Evolutionary conservation across 2,797 vertebrate species (phyloP).

Genomic region (Pseudocheirus occidentalis): DNA sequence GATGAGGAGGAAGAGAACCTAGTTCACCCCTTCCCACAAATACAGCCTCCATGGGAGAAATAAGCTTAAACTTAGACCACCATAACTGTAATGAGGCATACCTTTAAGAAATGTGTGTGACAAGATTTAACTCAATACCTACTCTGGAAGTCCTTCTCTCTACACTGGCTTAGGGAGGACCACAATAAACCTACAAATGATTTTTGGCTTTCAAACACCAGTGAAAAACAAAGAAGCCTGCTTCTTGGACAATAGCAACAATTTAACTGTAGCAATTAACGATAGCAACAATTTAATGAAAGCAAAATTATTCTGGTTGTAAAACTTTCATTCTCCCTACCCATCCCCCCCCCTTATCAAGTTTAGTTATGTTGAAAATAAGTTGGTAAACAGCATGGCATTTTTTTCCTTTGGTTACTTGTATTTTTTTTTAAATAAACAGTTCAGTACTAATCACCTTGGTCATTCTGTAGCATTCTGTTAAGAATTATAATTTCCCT

Average conservation of each 20-base stretch:
- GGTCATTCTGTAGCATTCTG: constrained; percentile 10
- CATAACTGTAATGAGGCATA: neutral
- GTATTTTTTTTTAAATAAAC: neutral
- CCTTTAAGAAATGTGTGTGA: neutral
- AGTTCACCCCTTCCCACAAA: neutral
- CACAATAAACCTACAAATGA: neutral
- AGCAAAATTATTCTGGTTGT: constrained; percentile 25
- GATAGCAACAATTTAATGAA: constrained; percentile 32
- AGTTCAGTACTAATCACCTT: neutral
- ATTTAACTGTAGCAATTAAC: constrained; percentile 29
- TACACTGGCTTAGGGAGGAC: neutral
- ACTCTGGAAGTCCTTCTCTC: neutral
- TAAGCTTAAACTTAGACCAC: neutral
- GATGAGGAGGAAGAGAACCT: neutral
- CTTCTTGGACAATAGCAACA: constrained; percentile 22
- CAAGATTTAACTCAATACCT: neutral
- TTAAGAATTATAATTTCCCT: constrained; percentile 25
- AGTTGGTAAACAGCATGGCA: neutral
- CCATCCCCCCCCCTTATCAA: neutral
- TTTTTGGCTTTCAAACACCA: neutral
- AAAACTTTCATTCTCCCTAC: constrained; percentile 2
- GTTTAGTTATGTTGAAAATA: constrained; percentile 4
- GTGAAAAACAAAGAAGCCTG: neutral
- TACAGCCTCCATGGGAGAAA: neutral
- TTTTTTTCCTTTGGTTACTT: neutral